A percentile compares a stretch with the other conserved stretches of the same genome.
Evolutionary conservation across 2,888 invertebrate species (phyloP).

Genomic region (Strigamia crassipes): DNA sequence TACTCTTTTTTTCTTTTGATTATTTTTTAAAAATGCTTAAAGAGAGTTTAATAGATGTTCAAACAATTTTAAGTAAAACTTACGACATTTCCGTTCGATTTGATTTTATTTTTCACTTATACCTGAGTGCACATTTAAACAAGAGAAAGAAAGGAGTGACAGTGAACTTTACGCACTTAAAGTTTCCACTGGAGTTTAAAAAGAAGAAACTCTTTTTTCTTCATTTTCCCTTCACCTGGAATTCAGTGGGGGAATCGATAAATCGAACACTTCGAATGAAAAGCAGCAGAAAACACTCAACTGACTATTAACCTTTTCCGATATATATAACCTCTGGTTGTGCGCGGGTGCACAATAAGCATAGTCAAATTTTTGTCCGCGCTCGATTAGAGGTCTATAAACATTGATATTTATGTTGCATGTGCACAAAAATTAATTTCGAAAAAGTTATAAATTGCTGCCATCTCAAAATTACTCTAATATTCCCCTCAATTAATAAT

Average conservation of each 20-base stretch:
- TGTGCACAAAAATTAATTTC: no score
- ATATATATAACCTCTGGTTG: no score
- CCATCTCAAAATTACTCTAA: no score
- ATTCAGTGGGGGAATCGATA: conserved; percentile 1
- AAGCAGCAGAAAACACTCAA: conserved; percentile 28
- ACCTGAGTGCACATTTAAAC: not conserved
- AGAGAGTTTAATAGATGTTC: not conserved
- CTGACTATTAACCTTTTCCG: conserved; percentile 10
- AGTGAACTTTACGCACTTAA: not conserved
- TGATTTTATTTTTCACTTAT: not conserved
- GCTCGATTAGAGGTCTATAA: no score
- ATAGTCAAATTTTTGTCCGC: no score
- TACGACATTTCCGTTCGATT: not conserved
- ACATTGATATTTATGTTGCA: no score
- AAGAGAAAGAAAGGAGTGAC: not conserved
- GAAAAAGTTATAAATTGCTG: no score
- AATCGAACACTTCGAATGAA: conserved; percentile 19
- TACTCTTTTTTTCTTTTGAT: not conserved
- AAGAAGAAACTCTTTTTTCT: not conserved
- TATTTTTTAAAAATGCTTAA: not conserved
- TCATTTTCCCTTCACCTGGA: not conserved
- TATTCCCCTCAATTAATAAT: no score
- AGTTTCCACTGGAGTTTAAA: not conserved
- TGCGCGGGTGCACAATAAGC: no score
- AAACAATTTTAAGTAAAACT: conserved; percentile 15